Evolutionary conservation across 2,113 vertebrate species (phyloP).

Genomic region (Pedetes capensis): DNA sequence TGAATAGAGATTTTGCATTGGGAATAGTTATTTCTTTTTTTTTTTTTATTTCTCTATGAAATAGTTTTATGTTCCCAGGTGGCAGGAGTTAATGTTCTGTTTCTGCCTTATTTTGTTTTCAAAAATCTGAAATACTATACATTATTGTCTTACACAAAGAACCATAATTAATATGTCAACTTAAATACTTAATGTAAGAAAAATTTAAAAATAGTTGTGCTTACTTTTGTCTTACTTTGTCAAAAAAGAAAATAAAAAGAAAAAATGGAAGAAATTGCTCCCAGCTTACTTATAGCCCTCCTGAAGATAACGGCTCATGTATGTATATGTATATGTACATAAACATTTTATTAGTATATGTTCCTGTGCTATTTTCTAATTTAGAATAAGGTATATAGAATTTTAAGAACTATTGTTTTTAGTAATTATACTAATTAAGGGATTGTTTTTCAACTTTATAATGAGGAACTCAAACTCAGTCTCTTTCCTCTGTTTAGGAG

Average conservation of each 20-base stretch:
- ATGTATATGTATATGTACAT: fast-evolving
- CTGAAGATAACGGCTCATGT: neutral
- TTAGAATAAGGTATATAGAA: neutral
- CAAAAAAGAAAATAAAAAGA: conserved; percentile 28
- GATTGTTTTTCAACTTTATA: neutral
- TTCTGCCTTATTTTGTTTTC: conserved; percentile 27
- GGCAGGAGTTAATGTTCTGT: neutral
- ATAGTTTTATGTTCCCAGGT: neutral
- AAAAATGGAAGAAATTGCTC: neutral
- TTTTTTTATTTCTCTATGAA: neutral
- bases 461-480: neutral
- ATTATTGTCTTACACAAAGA: neutral
- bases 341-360: neutral
- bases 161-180: neutral
- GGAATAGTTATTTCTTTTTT: neutral
- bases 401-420: neutral
- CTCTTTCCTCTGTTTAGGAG: neutral
- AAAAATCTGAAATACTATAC: neutral
- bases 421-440: conserved; percentile 9
- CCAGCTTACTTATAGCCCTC: neutral
- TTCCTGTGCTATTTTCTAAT: conserved; percentile 1
- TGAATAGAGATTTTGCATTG: neutral
- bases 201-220: neutral
- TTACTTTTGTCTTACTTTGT: conserved; percentile 4
- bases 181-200: neutral